Conservation (phyloP, 2,888 invertebrate species). For the Acanthosoma haemorrhoidale region DNA sequence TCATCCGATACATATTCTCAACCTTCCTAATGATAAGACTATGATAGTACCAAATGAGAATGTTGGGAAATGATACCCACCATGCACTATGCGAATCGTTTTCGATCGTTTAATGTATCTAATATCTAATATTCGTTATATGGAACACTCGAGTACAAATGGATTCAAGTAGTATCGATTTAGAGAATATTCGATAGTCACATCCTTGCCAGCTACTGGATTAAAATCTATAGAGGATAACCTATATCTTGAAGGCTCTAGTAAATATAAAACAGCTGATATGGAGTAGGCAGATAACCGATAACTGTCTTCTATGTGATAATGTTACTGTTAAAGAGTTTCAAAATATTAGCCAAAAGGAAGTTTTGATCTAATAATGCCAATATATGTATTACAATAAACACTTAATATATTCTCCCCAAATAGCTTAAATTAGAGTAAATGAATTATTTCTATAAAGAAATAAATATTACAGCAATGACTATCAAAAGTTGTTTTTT, state of each 20-base stretch:
- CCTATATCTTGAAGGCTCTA: not conserved
- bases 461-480: not conserved
- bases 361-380: not conserved
- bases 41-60: no score
- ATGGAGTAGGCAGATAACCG: not conserved
- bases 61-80: no score
- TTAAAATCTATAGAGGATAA: not conserved
- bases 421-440: not conserved
- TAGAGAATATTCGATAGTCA: no score
- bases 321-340: not conserved
- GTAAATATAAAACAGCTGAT: not conserved
- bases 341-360: not conserved
- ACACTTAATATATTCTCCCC: not conserved
- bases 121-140: no score
- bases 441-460: not conserved
- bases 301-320: not conserved
- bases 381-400: no score
- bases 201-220: no score
- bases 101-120: no score
- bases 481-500: not conserved
- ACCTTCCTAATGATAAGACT: no score
- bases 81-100: no score
- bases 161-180: no score
- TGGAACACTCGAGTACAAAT: no score
- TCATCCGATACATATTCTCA: no score